Evolutionary conservation across 1,140 invertebrate species (phyloP).

Genomic region (Trichogramma pretiosum): DNA sequence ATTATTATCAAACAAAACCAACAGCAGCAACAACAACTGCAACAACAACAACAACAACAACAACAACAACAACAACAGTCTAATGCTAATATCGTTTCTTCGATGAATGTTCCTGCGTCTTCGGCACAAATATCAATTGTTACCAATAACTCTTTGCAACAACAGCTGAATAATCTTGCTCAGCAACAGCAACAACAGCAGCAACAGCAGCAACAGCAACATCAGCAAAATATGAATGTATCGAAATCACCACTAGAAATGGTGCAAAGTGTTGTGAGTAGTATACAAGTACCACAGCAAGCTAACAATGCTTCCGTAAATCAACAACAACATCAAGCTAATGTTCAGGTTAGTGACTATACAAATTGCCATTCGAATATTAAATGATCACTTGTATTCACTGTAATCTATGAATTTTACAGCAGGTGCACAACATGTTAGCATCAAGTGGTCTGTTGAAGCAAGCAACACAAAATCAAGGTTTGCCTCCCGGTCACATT

Average conservation of each 20-base stretch:
- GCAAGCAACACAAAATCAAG: conserved; percentile 41
- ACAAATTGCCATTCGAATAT: no score
- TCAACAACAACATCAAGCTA: conserved; percentile 26
- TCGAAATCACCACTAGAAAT: conserved; percentile 69
- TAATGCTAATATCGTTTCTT: conserved; percentile 24
- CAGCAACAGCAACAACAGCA: conserved; percentile 14
- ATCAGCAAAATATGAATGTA: conserved; percentile 26
- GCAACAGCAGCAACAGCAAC: conserved; percentile 11
- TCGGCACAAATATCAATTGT: conserved; percentile 2
- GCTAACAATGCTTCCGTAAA: conserved; percentile 29
- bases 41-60: conserved; percentile 10
- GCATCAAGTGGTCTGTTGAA: conserved; percentile 41
- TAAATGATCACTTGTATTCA: conserved; percentile 26
- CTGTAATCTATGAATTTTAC: no score
- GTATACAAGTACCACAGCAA: conserved; percentile 55
- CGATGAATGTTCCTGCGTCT: conserved; percentile 13
- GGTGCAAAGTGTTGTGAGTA: conserved; percentile 72
- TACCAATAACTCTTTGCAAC: conserved; percentile 1
- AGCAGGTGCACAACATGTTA: conserved; percentile 39
- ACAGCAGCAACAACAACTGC: conserved; percentile 26
- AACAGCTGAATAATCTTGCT: conserved; percentile 1
- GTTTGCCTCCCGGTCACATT: conserved; percentile 58
- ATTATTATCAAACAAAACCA: conserved; percentile 32
- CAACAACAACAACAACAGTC: background rate
- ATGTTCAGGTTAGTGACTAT: conserved; percentile 23